Conservation (phyloP, 2,113 vertebrate species). For the Paramisgurnus dabryanus region DNA sequence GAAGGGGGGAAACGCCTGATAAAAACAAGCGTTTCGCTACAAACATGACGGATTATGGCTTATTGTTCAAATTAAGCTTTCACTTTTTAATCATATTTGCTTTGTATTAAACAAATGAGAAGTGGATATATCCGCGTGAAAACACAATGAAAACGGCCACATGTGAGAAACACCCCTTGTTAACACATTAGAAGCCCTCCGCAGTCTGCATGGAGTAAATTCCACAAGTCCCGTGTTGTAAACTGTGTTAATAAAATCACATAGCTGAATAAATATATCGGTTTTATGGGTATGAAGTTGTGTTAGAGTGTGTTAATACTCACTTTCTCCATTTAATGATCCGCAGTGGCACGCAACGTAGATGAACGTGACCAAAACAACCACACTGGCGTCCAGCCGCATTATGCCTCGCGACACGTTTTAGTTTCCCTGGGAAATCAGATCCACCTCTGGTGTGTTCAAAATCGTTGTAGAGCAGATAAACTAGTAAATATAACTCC, state of each 20-base stretch:
- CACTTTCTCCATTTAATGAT: slow-evolving; percentile 77
- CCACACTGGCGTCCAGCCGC: slow-evolving; percentile 63
- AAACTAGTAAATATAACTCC: too few species aligned
- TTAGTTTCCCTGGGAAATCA: slow-evolving; percentile 48
- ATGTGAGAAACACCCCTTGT: neutral
- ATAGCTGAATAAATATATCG: neutral
- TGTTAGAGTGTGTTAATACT: slow-evolving; percentile 60
- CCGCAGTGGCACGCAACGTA: slow-evolving; percentile 72
- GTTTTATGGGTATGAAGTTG: neutral
- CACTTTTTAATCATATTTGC: too few species aligned
- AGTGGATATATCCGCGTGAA: neutral
- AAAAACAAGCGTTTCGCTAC: neutral
- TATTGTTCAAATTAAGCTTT: too few species aligned
- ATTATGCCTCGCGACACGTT: slow-evolving; percentile 65
- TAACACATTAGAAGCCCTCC: neutral
- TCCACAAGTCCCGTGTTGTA: slow-evolving; percentile 19
- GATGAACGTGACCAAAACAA: slow-evolving; percentile 71
- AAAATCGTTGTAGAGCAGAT: neutral
- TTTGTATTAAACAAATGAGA: too few species aligned
- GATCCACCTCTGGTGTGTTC: slow-evolving; percentile 44
- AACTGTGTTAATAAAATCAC: slow-evolving; percentile 8
- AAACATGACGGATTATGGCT: neutral
- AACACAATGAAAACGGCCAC: neutral
- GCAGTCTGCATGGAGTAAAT: slow-evolving; percentile 25
- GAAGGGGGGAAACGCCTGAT: slow-evolving; percentile 10